Evolutionary conservation across 2,113 vertebrate genomes (phyloP), one percentile per base, ranked within the genome.

Genomic region (Cheilinus undulatus): DNA sequence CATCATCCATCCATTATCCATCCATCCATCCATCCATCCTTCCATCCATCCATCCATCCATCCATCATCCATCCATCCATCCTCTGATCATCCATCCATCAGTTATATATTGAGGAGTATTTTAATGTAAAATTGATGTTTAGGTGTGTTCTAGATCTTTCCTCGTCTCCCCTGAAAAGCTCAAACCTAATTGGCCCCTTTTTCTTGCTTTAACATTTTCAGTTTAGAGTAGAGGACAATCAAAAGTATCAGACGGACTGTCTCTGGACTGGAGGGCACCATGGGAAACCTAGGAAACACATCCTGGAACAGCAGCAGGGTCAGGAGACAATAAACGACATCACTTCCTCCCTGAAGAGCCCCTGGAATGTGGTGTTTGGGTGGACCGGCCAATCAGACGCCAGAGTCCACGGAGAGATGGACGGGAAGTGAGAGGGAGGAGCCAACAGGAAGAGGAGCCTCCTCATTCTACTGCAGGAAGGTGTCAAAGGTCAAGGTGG

Each of bases 281-380:
- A 84, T 68, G 72, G 71, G 71, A 80, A 71, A 72, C 50, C 45
- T 62, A 62, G 76, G 66, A 75, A 70, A 3, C 40, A 53, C 5
- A 30, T 20, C 22, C 48, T 22, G 19, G 38, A 28, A 23, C 43
- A 2, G 10, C 69, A 4, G 43, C 43, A 15, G 20, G 69, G 48
- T 57, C 65, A 43, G 45, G 22, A 69, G 53, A 66, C 75, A 75
- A 48, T 20, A 11, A 45, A 48, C 3, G 13, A 79, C 76, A 69
- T 78, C 70, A 78, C 75, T 71, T 76, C 76, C 81, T 76, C 7
- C 43, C 32, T 40, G 60, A 52, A 20, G 58, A 19, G 12, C 52
- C 0, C 34, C 63, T 52, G 57, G 81, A 79, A 79, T 75, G 75
- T 50, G 53, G 63, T 22, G 11, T 7, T 40, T 14, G 10, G 8